Conservation (phyloP, 2,797 vertebrate genomes). For the Hypotaenidia philippensis region DNA sequence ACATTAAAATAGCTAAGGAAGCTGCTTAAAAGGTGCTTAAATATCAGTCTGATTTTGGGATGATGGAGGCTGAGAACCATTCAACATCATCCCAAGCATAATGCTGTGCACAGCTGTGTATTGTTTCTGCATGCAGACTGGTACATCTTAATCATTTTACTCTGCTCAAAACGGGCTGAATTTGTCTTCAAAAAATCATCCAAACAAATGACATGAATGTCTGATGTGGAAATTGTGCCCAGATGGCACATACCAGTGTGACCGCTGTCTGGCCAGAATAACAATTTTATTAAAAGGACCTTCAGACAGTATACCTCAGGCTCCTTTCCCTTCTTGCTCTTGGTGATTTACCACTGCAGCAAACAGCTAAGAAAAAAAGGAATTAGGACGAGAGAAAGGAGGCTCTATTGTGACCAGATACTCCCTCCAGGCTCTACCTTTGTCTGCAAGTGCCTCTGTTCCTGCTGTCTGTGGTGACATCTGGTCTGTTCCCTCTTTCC, state of each 20-base stretch:
- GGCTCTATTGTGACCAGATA: neutral
- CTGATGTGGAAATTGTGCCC: neutral
- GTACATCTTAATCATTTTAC: neutral
- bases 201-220: neutral
- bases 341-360: neutral
- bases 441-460: accelerated
- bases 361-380: neutral
- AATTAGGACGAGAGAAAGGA: neutral
- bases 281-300: neutral
- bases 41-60: neutral
- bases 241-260: accelerated
- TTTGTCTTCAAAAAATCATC: neutral
- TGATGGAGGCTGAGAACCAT: neutral
- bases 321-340: neutral
- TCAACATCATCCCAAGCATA: neutral
- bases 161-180: neutral
- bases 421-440: neutral
- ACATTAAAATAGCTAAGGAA: neutral
- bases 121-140: neutral
- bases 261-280: neutral
- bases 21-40: neutral
- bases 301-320: neutral
- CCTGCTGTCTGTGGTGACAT: neutral
- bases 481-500: neutral
- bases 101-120: neutral